A percentile compares a stretch with the other conserved stretches of the same genome.
phyloP scores from a whole-genome alignment of 1,140 invertebrate species.

The Heliconius melpomene region DNA sequence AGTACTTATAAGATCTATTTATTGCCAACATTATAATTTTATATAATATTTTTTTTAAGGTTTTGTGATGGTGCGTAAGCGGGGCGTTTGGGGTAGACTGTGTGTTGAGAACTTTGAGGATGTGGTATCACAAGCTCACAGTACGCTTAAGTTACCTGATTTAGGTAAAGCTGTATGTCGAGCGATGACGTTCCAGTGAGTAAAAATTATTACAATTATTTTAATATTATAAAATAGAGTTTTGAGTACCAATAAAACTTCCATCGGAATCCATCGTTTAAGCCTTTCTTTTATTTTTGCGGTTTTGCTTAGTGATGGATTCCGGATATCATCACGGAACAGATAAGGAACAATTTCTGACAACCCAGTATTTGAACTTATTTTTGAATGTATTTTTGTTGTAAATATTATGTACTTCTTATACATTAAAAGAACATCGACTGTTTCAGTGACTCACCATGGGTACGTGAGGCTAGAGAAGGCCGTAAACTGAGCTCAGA shows the following conservation, averaged over 20 bases:
- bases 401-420: not conserved
- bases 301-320: no score
- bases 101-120: constrained; percentile 86
- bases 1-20: not conserved
- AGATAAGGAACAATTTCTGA: no score
- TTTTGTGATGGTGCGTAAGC: constrained; percentile 87
- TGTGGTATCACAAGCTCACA: constrained; percentile 79
- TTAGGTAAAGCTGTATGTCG: constrained; percentile 89
- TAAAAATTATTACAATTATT: constrained; percentile 17
- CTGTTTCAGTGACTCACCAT: constrained; percentile 59
- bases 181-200: constrained; percentile 89
- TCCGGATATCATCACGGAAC: no score
- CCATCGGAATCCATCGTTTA: no score
- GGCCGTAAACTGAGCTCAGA: constrained; percentile 58
- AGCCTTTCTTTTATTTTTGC: no score
- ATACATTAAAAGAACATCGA: not conserved
- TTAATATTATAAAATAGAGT: not conserved
- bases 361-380: no score
- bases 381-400: not conserved
- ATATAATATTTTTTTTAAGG: constrained; percentile 67
- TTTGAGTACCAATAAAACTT: no score
- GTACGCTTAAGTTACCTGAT: constrained; percentile 85
- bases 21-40: not conserved
- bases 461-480: constrained; percentile 69
- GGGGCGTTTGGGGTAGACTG: constrained; percentile 90